A percentile compares a stretch with the other conserved stretches of the same genome.
Conservation (phyloP, 2,113 vertebrate genomes). For the Brienomyrus brachyistius region DNA sequence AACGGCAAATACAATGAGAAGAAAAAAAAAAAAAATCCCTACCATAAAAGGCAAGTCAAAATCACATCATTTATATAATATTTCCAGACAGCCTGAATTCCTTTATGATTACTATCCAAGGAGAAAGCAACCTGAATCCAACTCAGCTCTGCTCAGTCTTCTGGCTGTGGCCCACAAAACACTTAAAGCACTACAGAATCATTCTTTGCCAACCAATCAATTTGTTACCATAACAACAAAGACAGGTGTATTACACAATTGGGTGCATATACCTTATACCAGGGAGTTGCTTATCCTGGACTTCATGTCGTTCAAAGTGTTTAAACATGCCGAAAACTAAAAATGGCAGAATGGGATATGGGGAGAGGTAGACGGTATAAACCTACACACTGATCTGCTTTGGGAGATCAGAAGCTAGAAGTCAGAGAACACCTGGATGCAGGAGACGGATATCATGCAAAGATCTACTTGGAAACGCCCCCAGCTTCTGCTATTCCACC, state of each 20-base stretch:
- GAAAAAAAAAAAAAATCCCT: background rate
- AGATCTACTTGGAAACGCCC: background rate
- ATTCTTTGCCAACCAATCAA: background rate
- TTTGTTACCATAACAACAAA: background rate
- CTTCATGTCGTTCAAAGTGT: background rate
- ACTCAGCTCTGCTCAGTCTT: background rate
- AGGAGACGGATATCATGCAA: background rate
- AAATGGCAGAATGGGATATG: background rate
- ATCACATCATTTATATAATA: background rate
- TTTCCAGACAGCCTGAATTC: background rate
- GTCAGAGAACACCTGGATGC: background rate
- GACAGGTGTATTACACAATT: background rate
- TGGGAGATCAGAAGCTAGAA: background rate
- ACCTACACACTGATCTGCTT: background rate
- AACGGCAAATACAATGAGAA: background rate
- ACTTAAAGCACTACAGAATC: background rate
- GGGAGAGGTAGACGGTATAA: background rate
- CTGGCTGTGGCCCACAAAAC: background rate
- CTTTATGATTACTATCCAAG: background rate
- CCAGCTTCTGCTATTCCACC: background rate
- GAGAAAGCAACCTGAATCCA: background rate
- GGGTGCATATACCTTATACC: background rate
- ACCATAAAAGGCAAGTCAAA: background rate
- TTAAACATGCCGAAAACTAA: background rate
- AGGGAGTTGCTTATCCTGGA: background rate